These are phyloP conservation scores for Cottoperca gobio DNA, from an alignment of 2,797 vertebrate species.

Conservation along the genomic window DNA sequence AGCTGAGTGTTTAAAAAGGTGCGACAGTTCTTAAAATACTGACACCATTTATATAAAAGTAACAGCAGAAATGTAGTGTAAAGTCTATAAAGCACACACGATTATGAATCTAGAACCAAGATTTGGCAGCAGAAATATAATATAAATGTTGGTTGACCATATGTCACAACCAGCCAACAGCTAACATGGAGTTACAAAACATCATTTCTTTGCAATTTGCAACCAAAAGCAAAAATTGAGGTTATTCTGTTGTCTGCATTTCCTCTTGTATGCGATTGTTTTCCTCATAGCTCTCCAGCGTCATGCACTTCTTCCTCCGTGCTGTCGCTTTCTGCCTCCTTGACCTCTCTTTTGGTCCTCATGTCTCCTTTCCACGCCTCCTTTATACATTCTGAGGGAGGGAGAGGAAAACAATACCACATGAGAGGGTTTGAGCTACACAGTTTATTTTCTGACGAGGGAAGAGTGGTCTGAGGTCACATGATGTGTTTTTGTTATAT, in stretches of 20 bases:
- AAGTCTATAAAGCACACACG: neutral
- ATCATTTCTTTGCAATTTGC: neutral
- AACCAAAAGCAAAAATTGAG: conserved; percentile 10
- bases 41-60: conserved; percentile 11
- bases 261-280: neutral
- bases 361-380: conserved; percentile 88
- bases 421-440: neutral
- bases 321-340: conserved; percentile 26
- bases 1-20: conserved; percentile 1
- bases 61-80: neutral
- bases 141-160: neutral
- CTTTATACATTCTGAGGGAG: conserved; percentile 84
- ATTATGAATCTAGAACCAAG: neutral
- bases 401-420: neutral
- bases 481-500: too few species aligned
- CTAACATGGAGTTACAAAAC: neutral
- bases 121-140: neutral
- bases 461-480: too few species aligned
- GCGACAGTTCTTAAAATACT: conserved; percentile 14
- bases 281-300: conserved; percentile 78
- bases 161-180: neutral
- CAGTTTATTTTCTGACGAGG: neutral
- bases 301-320: conserved; percentile 60
- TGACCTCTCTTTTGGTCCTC: conserved; percentile 49
- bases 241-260: conserved; percentile 26